Conservation (phyloP, 2,888 invertebrate species). For the Erebia aethiops region DNA sequence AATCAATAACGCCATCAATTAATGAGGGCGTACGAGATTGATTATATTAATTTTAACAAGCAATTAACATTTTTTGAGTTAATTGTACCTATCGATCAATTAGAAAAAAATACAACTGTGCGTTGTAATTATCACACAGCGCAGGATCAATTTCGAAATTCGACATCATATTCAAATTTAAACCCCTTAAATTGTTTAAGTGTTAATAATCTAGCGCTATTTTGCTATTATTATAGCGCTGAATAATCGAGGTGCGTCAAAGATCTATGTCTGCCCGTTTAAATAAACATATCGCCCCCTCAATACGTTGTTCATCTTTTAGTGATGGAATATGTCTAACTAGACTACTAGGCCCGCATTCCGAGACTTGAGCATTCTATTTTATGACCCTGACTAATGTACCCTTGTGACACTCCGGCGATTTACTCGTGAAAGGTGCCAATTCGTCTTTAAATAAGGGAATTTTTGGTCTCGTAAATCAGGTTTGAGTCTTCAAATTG, state of each 20-base stretch:
- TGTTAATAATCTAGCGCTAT: slow-evolving; percentile 5
- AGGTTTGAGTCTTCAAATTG: background rate
- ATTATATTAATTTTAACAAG: background rate
- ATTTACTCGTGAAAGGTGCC: slow-evolving; percentile 23
- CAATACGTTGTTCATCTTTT: slow-evolving; percentile 32
- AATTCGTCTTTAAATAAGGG: slow-evolving; percentile 11
- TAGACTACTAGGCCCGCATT: slow-evolving; percentile 34
- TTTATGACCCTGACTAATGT: slow-evolving; percentile 34
- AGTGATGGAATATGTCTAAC: slow-evolving; percentile 42
- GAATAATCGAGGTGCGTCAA: slow-evolving; percentile 43
- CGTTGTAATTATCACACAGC: background rate
- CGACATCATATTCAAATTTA: background rate
- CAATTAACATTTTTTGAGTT: background rate
- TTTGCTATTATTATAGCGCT: background rate
- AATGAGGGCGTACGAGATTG: background rate
- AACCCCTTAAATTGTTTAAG: background rate
- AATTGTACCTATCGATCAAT: background rate
- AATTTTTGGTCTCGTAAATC: slow-evolving; percentile 11
- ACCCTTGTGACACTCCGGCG: slow-evolving; percentile 25
- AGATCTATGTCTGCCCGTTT: slow-evolving; percentile 35
- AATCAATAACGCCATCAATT: no score
- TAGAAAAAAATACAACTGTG: slow-evolving; percentile 2
- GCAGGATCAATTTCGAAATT: background rate
- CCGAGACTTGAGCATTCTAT: slow-evolving; percentile 37
- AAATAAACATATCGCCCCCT: slow-evolving; percentile 41